phyloP scores from a whole-genome alignment of 2,888 invertebrate genomes.

The Gibbula magus region DNA sequence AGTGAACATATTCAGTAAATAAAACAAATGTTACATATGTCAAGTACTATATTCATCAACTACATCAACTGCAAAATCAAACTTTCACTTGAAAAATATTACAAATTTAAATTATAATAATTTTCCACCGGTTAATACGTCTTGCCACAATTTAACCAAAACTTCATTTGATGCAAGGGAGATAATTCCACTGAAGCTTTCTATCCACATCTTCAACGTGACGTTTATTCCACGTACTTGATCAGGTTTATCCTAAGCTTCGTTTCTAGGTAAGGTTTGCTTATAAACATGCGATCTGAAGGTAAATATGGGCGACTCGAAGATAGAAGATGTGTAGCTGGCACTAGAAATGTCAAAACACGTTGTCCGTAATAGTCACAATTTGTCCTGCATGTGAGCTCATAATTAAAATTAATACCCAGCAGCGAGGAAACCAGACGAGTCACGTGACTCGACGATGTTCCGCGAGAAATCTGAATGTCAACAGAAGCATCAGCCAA shows the following conservation, averaged over 20 bases:
- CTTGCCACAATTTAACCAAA: no score
- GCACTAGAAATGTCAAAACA: slow-evolving; percentile 1
- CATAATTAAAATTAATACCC: slow-evolving; percentile 25
- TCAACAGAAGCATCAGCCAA: slow-evolving; percentile 10
- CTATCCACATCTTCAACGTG: not conserved
- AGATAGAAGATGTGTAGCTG: not conserved
- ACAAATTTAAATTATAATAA: no score
- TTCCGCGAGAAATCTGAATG: not conserved
- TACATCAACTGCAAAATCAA: no score
- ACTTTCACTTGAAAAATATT: no score
- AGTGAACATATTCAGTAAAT: no score
- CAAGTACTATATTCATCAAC: no score
- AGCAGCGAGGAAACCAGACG: slow-evolving; percentile 3
- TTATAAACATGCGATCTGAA: not conserved
- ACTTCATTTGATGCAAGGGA: not conserved
- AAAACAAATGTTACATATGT: no score
- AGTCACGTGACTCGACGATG: slow-evolving; percentile 18
- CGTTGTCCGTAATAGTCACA: not conserved
- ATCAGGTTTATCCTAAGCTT: not conserved
- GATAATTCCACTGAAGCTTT: not conserved
- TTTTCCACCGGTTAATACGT: no score
- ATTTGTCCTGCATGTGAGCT: not conserved
- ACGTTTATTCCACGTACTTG: not conserved
- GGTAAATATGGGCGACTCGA: not conserved
- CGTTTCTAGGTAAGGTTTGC: not conserved